phyloP scores from a whole-genome alignment of 2,113 vertebrate species.

The Leptodactylus fuscus region DNA sequence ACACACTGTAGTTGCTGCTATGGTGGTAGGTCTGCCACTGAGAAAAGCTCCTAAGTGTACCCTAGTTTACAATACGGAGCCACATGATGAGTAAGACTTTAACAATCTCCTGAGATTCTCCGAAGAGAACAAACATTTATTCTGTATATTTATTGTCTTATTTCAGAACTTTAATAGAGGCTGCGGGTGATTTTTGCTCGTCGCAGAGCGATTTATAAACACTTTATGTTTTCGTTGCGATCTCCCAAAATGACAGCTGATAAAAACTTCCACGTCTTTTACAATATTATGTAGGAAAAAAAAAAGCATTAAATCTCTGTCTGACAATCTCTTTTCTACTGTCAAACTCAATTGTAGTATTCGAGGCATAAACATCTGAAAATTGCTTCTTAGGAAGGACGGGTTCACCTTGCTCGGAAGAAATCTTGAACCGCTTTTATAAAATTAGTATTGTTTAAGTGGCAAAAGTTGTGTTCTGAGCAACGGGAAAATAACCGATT shows the following conservation, averaged over 20 bases:
- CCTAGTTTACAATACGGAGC: neutral
- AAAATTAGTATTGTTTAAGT: slow-evolving; percentile 43
- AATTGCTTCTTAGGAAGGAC: slow-evolving; percentile 54
- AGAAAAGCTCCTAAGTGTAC: too few species aligned
- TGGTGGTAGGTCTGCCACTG: too few species aligned
- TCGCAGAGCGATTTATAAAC: slow-evolving; percentile 28
- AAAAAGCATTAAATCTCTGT: slow-evolving; percentile 37
- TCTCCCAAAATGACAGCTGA: slow-evolving; percentile 32
- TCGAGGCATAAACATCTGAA: slow-evolving; percentile 54
- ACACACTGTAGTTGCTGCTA: too few species aligned
- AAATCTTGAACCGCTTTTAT: slow-evolving; percentile 30
- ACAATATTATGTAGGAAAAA: neutral
- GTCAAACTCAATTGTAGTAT: slow-evolving; percentile 50
- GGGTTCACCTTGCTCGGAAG: slow-evolving; percentile 50
- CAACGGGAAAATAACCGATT: neutral
- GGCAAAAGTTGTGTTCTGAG: slow-evolving; percentile 8
- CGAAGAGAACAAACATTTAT: neutral
- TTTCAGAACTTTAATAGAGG: slow-evolving; percentile 6
- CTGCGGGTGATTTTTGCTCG: neutral
- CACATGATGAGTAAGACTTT: neutral
- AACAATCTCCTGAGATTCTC: neutral
- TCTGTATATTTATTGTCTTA: slow-evolving; percentile 13
- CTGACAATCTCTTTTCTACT: slow-evolving; percentile 45
- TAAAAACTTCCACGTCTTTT: slow-evolving; percentile 34
- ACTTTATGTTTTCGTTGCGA: slow-evolving; percentile 29